A percentile compares a stretch with the other conserved stretches of the same genome.
These are phyloP conservation scores for Drosophila borborema DNA, from an alignment of 2,888 invertebrate genomes.

Conservation along the genomic window DNA sequence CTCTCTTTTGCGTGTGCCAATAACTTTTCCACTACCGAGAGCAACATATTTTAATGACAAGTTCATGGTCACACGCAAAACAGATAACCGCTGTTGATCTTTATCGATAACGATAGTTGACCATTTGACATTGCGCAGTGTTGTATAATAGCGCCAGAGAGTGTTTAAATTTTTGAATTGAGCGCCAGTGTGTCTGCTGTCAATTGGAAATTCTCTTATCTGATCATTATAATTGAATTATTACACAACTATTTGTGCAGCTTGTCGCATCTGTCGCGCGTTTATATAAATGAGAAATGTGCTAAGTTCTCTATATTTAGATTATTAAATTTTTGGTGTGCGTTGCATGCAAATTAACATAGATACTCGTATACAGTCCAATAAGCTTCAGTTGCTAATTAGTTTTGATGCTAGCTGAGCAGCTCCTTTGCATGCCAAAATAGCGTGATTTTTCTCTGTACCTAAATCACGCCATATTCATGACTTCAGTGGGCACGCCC, in stretches of 20 bases:
- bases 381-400: conserved; percentile 39
- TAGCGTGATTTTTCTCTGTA: conserved; percentile 41
- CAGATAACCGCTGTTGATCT: conserved; percentile 28
- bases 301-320: background rate
- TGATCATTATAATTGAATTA: conserved; percentile 12
- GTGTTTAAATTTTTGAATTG: conserved; percentile 28
- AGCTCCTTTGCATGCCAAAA: conserved; percentile 30
- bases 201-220: conserved; percentile 13
- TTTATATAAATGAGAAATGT: conserved; percentile 20
- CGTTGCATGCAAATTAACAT: conserved; percentile 29
- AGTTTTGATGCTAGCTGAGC: background rate
- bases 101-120: conserved; percentile 62
- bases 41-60: conserved; percentile 26
- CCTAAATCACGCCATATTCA: conserved; percentile 58
- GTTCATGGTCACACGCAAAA: conserved; percentile 62
- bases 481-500: conserved; percentile 26
- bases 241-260: conserved; percentile 23
- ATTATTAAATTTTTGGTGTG: background rate
- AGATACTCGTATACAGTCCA: conserved; percentile 26
- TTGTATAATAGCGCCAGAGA: conserved; percentile 17
- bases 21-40: conserved; percentile 46
- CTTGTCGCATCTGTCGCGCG: background rate
- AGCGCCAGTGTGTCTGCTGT: conserved; percentile 39
- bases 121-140: conserved; percentile 33
- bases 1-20: conserved; percentile 17